A percentile compares a stretch with the other conserved stretches of the same genome.
Evolutionary conservation across 2,888 invertebrate genomes (phyloP).

Genomic region (Cecidostiba fungosa): DNA sequence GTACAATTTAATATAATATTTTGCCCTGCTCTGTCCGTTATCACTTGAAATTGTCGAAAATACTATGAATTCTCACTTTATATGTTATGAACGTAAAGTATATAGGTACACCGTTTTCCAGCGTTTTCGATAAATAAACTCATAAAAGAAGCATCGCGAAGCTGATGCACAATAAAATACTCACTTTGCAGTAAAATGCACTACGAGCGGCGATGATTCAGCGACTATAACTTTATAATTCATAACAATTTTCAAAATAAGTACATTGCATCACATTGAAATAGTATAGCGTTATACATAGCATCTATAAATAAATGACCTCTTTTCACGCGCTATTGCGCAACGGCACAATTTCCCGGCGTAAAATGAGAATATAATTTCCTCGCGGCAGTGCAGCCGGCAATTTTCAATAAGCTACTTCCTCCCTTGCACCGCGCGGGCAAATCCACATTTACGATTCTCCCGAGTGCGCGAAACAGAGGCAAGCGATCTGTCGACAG

Average conservation of each 20-base stretch:
- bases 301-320: not conserved
- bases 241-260: not conserved
- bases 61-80: not conserved
- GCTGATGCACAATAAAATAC: not conserved
- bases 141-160: not conserved
- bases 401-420: constrained; percentile 55
- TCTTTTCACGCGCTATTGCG: not conserved
- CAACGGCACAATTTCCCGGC: constrained; percentile 14
- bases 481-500: constrained; percentile 58
- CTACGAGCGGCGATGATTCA: not conserved
- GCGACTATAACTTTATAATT: not conserved
- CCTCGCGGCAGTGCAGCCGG: not conserved
- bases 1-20: not conserved
- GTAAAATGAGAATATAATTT: constrained; percentile 51
- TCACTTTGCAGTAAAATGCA: constrained; percentile 10
- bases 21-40: not conserved
- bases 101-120: not conserved
- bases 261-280: not conserved
- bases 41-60: no score
- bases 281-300: not conserved
- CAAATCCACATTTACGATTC: constrained; percentile 52
- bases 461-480: constrained; percentile 54
- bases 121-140: not conserved
- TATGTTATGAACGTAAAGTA: not conserved
- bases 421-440: not conserved